Evolutionary conservation across 2,113 vertebrate species (phyloP), one percentile per base, ranked within the genome.

Genomic region (Xiphophorus maculatus): DNA sequence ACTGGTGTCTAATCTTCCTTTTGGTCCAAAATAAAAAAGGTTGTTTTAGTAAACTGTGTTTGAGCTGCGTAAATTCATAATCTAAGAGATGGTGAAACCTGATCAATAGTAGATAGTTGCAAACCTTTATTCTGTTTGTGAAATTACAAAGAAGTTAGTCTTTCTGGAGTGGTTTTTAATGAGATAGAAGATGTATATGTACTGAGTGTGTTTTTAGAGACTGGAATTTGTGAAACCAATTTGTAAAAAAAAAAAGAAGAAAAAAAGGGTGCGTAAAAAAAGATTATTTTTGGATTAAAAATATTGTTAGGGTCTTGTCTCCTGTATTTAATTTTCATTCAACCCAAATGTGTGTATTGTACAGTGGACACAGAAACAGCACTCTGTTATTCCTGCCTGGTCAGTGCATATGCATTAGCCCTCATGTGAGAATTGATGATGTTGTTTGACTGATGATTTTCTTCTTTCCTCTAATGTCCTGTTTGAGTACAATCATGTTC

Each of bases 381-480:
- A n/a, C 51, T 58, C 10, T 37, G 35, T 37, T 37, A n/a, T 67
- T 83, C 69, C 15, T n/a, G 25, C 32, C 22, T 35, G 61, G 27
- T 17, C 15, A 28, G n/a, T 30, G 33, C 15, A 63, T 37, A 11
- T 42, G 32, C 25, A 28, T 35, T 17, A 71, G n/a, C 19, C 51
- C 54, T 37, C 58, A 48, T 48, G 73, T 81, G 74, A 73, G 37
- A n/a, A 64, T 51, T 44, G 63, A 69, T 22, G 54, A 66, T 67
- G 67, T 42, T 83, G 44, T 83, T 81, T 35, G 66, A 25, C 35
- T 14, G 17, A 42, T 42, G n/a, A 63, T 65, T 85, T 37, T 66
- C 67, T 76, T 69, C 27, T 69, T 75, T 30, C 71, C 28, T 72
- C 30, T 37, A 14, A 33, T 13, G 15, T 73, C 44, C 35, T 37